These are phyloP conservation scores for Karalla daura DNA, from an alignment of 2,797 vertebrate genomes.

Conservation along the genomic window DNA sequence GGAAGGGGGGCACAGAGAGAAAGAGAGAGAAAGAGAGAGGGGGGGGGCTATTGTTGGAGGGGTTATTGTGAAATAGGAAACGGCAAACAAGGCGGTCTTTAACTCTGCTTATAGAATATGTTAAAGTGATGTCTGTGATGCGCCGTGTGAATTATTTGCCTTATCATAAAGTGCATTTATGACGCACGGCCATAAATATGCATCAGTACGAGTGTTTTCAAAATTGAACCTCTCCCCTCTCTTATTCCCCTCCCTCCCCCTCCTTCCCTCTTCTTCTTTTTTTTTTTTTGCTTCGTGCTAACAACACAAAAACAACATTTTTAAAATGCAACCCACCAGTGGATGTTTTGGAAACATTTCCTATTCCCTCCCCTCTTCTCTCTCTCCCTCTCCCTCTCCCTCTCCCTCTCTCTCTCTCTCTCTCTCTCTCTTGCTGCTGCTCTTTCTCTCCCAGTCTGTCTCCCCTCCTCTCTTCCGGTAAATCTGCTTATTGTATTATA, in stretches of 20 bases:
- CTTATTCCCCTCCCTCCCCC: slow-evolving; percentile 34
- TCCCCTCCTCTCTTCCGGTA: slow-evolving; percentile 53
- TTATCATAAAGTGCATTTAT: slow-evolving; percentile 83
- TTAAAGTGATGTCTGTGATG: slow-evolving; percentile 81
- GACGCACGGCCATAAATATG: slow-evolving; percentile 81
- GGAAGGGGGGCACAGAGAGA: slow-evolving; percentile 37
- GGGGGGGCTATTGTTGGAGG: slow-evolving; percentile 74
- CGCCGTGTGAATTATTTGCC: slow-evolving; percentile 78
- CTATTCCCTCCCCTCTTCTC: slow-evolving; percentile 43
- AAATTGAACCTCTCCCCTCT: slow-evolving; percentile 69
- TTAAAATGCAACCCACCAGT: slow-evolving; percentile 74
- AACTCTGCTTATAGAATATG: slow-evolving; percentile 82
- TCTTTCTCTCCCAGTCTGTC: slow-evolving; percentile 24
- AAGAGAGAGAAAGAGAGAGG: background rate
- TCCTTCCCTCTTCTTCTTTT: slow-evolving; percentile 19
- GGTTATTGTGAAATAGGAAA: slow-evolving; percentile 83
- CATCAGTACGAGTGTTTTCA: slow-evolving; percentile 76
- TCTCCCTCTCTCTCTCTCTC: slow-evolving; percentile 22
- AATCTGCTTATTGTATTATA: slow-evolving; percentile 82
- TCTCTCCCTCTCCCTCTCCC: slow-evolving; percentile 18
- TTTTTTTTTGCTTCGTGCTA: slow-evolving; percentile 55
- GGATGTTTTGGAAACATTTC: slow-evolving; percentile 77
- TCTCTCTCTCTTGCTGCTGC: slow-evolving; percentile 24
- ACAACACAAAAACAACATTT: slow-evolving; percentile 73
- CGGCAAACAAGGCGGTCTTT: slow-evolving; percentile 84